A percentile compares a stretch with the other conserved stretches of the same genome.
These are phyloP conservation scores for Apomyelois bistriatella DNA, from an alignment of 2,888 invertebrate genomes.

Conservation along the genomic window DNA sequence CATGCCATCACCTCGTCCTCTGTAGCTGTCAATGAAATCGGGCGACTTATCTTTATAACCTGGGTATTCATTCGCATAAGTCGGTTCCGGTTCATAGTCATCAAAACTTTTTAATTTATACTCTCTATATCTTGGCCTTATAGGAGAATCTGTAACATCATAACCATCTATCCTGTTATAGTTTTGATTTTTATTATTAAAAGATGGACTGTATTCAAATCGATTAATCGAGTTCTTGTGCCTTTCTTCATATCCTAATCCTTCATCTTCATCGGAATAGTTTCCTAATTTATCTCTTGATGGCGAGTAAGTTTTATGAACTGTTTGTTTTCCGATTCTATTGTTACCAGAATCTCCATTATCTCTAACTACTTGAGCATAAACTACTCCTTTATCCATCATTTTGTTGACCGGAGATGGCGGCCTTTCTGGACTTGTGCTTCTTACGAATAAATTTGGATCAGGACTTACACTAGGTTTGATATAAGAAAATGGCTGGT, in stretches of 20 bases:
- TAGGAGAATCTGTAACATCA: slow-evolving; percentile 79
- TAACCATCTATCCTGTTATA: slow-evolving; percentile 61
- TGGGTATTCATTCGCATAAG: slow-evolving; percentile 66
- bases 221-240: slow-evolving; percentile 56
- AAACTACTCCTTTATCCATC: slow-evolving; percentile 83
- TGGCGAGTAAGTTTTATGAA: slow-evolving; percentile 75
- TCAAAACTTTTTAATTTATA: slow-evolving; percentile 76
- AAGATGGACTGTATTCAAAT: slow-evolving; percentile 71
- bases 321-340: slow-evolving; percentile 59
- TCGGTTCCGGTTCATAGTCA: slow-evolving; percentile 73
- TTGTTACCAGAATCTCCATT: slow-evolving; percentile 47
- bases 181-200: slow-evolving; percentile 67
- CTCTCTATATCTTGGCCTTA: slow-evolving; percentile 82
- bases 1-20: slow-evolving; percentile 84
- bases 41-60: slow-evolving; percentile 45
- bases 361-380: slow-evolving; percentile 86
- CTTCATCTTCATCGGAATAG: slow-evolving; percentile 89
- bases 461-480: slow-evolving; percentile 79
- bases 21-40: slow-evolving; percentile 61
- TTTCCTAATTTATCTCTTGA: slow-evolving; percentile 72
- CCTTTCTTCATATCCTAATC: slow-evolving; percentile 85
- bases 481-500: slow-evolving; percentile 91
- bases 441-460: slow-evolving; percentile 63
- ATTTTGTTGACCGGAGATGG: slow-evolving; percentile 69
- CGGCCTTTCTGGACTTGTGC: slow-evolving; percentile 68